Base-by-base conservation (phyloP, 92 coral and sea anemone species). In the Porites cylindrica region DNA sequence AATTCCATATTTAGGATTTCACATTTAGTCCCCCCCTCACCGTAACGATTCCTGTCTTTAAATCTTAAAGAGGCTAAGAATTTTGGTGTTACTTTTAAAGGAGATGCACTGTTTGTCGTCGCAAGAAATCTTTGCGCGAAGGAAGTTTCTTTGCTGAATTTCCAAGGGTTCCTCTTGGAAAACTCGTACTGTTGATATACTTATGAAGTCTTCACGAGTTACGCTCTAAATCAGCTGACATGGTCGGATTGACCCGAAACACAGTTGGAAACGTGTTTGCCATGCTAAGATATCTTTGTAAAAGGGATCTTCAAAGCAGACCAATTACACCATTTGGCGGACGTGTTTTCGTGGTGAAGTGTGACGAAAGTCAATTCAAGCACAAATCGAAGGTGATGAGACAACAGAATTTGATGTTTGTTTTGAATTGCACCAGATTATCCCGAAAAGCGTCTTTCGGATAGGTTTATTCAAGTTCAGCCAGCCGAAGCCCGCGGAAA, bases 291-390 rank as follows among this genome's bases (percentile, higher is more conserved):
- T 65, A 64, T 53, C 52, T 47, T 14, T 85, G 88, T 8, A 54
- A n/a, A 14, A 66, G 85, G 32, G 88, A 85, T 9, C 68, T 85
- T 10, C 82, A 66, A 21, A 76, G 51, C 65, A 19, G 88, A 50
- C 88, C 88, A 4, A 18, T 85, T 3, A 66, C 66, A 20, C 82
- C 88, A 64, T 85, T 85, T 50, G 89, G 83, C 1, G 89, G 89
- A 6, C 64, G 32, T 32, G 69, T 68, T 2, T 75, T 16, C 16
- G 89, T 85, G 14, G 78, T 66, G 52, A 85, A 85, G 64, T 85
- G 89, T 14, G 83, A 68, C 89, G 89, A 85, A 69, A 85, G 83
- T 53, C 89, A 85, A 16, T 85, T 85, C 61, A 63, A 10, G 67
- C 80, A 76, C 43, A 76, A 76, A 54, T 76, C 80, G 52, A 76